These are phyloP conservation scores for Egretta garzetta DNA, from an alignment of 2,113 vertebrate species.

Conservation along the genomic window DNA sequence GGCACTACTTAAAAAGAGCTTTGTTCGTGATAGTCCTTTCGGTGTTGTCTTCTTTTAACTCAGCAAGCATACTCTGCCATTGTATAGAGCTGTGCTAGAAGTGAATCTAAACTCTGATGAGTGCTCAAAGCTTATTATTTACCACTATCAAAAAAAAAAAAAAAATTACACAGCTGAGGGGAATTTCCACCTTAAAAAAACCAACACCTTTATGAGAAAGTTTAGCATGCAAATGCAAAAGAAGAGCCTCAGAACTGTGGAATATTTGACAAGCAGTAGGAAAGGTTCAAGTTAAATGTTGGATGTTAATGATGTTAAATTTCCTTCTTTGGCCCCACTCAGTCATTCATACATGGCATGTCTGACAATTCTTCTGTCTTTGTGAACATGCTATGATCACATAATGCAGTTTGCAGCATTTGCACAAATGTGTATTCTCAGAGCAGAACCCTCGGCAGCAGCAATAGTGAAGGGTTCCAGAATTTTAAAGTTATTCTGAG, in stretches of 20 bases:
- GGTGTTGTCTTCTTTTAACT: not conserved
- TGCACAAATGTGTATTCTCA: not conserved
- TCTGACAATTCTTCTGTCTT: not conserved
- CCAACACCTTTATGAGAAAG: not conserved
- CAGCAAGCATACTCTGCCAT: not conserved
- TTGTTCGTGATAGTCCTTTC: not conserved
- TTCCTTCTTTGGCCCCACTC: not conserved
- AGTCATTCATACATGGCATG: not conserved
- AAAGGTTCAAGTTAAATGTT: not conserved
- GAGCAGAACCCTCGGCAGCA: not conserved
- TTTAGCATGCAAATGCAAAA: not conserved
- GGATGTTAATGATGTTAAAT: not conserved
- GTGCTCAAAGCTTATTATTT: not conserved
- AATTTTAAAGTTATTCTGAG: not conserved
- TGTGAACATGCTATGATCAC: not conserved
- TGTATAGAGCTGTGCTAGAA: not conserved
- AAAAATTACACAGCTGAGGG: not conserved
- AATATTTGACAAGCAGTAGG: not conserved
- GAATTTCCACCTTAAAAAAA: not conserved
- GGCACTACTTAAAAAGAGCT: not conserved
- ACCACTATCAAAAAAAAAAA: not conserved
- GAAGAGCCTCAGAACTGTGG: not conserved
- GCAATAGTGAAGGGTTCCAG: not conserved
- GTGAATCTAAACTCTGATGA: not conserved
- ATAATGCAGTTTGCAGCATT: not conserved